phyloP scores from a whole-genome alignment of 2,113 vertebrate genomes.

The Eleginops maclovinus region DNA sequence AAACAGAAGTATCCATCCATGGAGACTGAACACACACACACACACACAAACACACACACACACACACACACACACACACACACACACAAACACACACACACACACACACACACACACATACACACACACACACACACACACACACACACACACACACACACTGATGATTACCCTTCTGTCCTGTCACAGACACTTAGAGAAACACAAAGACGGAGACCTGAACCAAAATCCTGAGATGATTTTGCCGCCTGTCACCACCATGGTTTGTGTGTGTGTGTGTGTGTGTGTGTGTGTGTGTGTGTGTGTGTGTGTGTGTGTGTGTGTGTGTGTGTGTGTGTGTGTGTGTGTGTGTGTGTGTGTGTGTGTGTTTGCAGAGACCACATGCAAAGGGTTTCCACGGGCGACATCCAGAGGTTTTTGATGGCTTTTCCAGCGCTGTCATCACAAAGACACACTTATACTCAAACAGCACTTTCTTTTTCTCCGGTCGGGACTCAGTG shows the following conservation, averaged over 20 bases:
- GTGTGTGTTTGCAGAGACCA: conserved; percentile 61
- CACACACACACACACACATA: conserved; percentile 19
- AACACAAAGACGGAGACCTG: conserved; percentile 78
- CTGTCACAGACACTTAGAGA: conserved; percentile 81
- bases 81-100: neutral
- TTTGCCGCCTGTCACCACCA: conserved; percentile 71
- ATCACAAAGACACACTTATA: conserved; percentile 69
- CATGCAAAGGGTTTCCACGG: conserved; percentile 76
- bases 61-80: too few relatives aligned
- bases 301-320: conserved; percentile 34
- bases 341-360: conserved; percentile 34
- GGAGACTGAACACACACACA: conserved; percentile 5
- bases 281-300: conserved; percentile 37
- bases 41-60: too few relatives aligned
- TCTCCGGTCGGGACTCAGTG: neutral
- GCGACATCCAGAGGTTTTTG: conserved; percentile 63
- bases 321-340: conserved; percentile 35
- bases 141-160: conserved; percentile 50
- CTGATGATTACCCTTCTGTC: conserved; percentile 55
- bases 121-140: conserved; percentile 27
- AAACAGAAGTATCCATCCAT: conserved; percentile 51
- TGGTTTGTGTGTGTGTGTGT: neutral
- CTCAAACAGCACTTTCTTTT: neutral
- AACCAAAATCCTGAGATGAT: conserved; percentile 70
- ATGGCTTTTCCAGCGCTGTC: conserved; percentile 75